Evolutionary conservation across 2,113 vertebrate species (phyloP), one percentile per base, ranked within the genome.

Genomic region (Bos javanicus): DNA sequence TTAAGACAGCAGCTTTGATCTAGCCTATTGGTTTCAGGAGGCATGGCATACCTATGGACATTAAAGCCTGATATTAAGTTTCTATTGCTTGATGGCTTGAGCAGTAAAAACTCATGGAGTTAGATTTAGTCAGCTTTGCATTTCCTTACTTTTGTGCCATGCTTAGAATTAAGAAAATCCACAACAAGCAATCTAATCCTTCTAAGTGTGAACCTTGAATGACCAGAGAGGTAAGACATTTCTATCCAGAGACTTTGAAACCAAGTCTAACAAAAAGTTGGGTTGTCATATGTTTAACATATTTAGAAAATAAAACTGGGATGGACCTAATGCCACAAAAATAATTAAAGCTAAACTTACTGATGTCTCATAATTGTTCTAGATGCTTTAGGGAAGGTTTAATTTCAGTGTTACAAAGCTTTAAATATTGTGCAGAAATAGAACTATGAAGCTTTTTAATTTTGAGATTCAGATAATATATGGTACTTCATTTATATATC

Each of bases 91-190:
- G 80, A 86, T 62, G 82, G 36, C 76, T 54, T 54, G 36, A 85
- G 57, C n/a, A 97, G 54, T 95, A 97, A 96, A 98, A 94, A 78
- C 80, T 91, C 87, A 97, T 57, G 85, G 78, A 96, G 59, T 94
- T 85, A 71, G 56, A 81, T 36, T 88, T 89, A 48, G 57, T 83
- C 33, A 48, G 15, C 94, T 89, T 97, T 92, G 21, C 59, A 39
- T 95, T 97, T 95, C 43, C 33, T 93, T 96, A 95, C 74, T 97
- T 89, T 90, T 91, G 71, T 71, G 87, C 46, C 33, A 56, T 91
- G 48, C 87, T 89, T 95, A 80, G 52, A 91, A 67, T 92, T 54
- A 96, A 95, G 64, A 95, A 90, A 96, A 87, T 46, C 33, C 16
- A 83, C 28, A 83, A 52, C 39, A 82, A 93, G 71, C 15, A 67